A percentile compares a stretch with the other conserved stretches of the same genome.
phyloP scores from a whole-genome alignment of 2,797 vertebrate genomes.

The Pelodytes ibericus region DNA sequence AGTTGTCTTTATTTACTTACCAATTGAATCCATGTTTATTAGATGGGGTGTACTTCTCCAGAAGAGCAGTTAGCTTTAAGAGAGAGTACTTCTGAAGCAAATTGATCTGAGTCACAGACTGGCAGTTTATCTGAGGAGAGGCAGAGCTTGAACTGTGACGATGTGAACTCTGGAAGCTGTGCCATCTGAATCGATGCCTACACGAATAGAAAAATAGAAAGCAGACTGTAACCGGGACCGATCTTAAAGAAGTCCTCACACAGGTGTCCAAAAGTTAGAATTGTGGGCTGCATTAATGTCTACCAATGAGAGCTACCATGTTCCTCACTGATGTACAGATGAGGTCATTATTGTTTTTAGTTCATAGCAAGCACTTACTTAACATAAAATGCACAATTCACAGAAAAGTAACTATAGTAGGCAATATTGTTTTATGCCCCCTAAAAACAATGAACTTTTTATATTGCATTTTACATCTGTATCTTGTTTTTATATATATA shows the following conservation, averaged over 20 bases:
- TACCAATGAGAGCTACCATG: too few relatives aligned
- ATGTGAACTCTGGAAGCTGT: constrained; percentile 97
- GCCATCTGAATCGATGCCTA: constrained; percentile 93
- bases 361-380: too few relatives aligned
- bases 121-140: constrained; percentile 90
- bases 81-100: constrained; percentile 95
- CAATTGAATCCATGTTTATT: constrained; percentile 98
- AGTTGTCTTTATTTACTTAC: constrained; percentile 80
- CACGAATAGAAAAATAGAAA: neutral
- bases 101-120: constrained; percentile 98
- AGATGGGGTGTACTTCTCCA: constrained; percentile 95
- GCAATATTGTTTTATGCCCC: too few relatives aligned
- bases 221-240: neutral
- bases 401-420: too few relatives aligned
- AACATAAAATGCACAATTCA: too few relatives aligned
- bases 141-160: constrained; percentile 85
- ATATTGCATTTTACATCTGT: too few relatives aligned
- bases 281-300: too few relatives aligned
- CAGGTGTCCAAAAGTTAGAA: too few relatives aligned
- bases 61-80: constrained; percentile 90
- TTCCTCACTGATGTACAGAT: too few relatives aligned
- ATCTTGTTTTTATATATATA: too few relatives aligned
- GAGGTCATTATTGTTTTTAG: too few relatives aligned
- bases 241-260: neutral
- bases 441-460: too few relatives aligned